These are phyloP conservation scores for Pherbina coryleti DNA, from an alignment of 2,888 invertebrate genomes.

Conservation along the genomic window DNA sequence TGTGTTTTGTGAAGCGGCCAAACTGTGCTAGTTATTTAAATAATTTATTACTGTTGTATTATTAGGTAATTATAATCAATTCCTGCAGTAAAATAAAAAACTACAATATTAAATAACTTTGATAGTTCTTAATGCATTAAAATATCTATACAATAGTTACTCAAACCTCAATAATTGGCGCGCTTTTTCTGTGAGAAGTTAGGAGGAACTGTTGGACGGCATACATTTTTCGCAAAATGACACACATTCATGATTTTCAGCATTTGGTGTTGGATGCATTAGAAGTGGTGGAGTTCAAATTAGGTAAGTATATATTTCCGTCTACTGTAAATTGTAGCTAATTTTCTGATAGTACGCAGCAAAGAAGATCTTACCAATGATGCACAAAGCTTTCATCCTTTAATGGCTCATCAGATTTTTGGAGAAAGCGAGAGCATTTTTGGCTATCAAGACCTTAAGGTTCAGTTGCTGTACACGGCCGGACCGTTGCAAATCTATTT, in stretches of 20 bases:
- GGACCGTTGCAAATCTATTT: conserved; percentile 85
- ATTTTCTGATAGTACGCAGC: conserved; percentile 72
- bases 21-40: neutral
- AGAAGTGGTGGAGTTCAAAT: conserved; percentile 66
- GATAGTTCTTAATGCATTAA: neutral
- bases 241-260: conserved; percentile 64
- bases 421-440: conserved; percentile 93
- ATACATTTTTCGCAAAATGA: conserved; percentile 48
- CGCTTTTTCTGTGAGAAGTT: conserved; percentile 11
- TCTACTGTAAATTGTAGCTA: neutral
- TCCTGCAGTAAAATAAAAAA: neutral
- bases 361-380: conserved; percentile 78
- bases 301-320: conserved; percentile 58
- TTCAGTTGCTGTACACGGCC: conserved; percentile 85
- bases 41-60: neutral
- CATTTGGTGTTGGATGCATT: conserved; percentile 64
- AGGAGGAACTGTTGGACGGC: neutral
- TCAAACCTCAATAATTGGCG: conserved; percentile 4
- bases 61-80: neutral
- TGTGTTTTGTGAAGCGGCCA: neutral
- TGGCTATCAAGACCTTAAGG: conserved; percentile 87
- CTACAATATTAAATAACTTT: neutral
- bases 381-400: conserved; percentile 78
- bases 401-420: conserved; percentile 94
- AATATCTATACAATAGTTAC: neutral